A percentile compares a stretch with the other conserved stretches of the same genome.
phyloP scores from a whole-genome alignment of 1,140 invertebrate genomes.

The Platyscapa corneri region DNA sequence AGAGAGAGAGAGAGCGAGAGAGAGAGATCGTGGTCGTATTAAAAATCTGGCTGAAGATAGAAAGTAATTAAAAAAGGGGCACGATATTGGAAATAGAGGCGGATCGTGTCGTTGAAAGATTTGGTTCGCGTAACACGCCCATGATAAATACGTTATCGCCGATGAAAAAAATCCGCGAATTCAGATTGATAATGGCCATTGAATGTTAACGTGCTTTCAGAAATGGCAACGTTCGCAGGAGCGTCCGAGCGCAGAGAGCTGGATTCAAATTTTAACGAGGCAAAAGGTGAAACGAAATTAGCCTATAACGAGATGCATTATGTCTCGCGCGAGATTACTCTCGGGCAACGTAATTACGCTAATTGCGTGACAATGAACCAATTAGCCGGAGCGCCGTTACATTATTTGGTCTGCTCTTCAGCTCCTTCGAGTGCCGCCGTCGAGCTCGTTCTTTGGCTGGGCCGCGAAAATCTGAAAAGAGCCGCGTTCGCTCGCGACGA shows the following conservation, averaged over 20 bases:
- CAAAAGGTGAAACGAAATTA: neutral
- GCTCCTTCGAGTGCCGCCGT: too few species aligned
- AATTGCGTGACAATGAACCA: neutral
- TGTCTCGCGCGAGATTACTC: neutral
- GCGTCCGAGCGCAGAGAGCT: too few species aligned
- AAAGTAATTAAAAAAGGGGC: too few species aligned
- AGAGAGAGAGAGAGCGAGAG: too few species aligned
- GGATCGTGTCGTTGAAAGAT: too few species aligned
- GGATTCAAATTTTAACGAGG: neutral
- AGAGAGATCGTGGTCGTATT: too few species aligned
- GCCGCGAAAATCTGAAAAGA: too few species aligned
- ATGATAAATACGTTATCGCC: neutral
- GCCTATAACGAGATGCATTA: conserved; percentile 1
- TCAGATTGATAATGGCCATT: neutral
- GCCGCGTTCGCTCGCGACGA: too few species aligned
- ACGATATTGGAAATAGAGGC: too few species aligned
- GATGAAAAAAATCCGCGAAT: neutral
- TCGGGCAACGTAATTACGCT: neutral
- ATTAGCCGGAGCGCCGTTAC: neutral
- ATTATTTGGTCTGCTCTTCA: neutral
- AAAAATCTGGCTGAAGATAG: too few species aligned
- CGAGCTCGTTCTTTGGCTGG: too few species aligned
- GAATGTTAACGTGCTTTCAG: neutral
- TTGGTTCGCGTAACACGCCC: neutral
- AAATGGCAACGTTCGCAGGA: too few species aligned